These are phyloP conservation scores for Proteles cristata DNA, from an alignment of 2,113 vertebrate species.

Conservation along the genomic window DNA sequence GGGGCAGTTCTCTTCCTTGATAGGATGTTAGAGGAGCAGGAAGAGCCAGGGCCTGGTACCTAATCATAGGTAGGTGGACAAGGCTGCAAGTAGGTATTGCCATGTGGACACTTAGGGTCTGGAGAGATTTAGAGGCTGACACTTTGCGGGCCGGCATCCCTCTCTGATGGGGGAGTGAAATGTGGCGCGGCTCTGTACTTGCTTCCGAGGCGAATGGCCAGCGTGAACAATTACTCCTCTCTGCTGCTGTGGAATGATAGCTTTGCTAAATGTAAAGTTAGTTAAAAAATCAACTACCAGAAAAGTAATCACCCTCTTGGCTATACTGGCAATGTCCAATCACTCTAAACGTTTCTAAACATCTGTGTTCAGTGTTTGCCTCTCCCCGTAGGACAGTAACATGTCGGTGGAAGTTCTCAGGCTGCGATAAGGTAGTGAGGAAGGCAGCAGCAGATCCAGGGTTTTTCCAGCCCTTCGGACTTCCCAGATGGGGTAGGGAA, in stretches of 20 bases:
- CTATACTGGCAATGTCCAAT: background rate
- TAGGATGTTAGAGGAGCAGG: background rate
- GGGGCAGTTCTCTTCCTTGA: background rate
- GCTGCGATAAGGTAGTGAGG: background rate
- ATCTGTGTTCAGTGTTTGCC: background rate
- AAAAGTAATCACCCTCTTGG: background rate
- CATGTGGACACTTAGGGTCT: background rate
- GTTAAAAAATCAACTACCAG: background rate
- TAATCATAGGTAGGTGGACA: background rate
- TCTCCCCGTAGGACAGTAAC: background rate
- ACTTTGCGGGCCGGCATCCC: background rate
- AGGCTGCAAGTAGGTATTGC: background rate
- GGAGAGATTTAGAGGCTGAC: background rate
- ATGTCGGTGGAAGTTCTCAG: background rate
- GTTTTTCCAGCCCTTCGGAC: background rate
- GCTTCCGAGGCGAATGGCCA: background rate
- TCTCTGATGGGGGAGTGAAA: background rate
- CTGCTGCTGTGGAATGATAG: background rate
- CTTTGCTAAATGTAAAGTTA: background rate
- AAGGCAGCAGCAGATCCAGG: background rate
- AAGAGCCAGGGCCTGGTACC: background rate
- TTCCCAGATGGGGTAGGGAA: background rate
- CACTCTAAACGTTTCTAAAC: background rate
- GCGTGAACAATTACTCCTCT: background rate
- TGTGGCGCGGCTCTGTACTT: accelerated